Evolutionary conservation across 2,888 invertebrate species (phyloP).

Genomic region (Sphaeridia pumilis): DNA sequence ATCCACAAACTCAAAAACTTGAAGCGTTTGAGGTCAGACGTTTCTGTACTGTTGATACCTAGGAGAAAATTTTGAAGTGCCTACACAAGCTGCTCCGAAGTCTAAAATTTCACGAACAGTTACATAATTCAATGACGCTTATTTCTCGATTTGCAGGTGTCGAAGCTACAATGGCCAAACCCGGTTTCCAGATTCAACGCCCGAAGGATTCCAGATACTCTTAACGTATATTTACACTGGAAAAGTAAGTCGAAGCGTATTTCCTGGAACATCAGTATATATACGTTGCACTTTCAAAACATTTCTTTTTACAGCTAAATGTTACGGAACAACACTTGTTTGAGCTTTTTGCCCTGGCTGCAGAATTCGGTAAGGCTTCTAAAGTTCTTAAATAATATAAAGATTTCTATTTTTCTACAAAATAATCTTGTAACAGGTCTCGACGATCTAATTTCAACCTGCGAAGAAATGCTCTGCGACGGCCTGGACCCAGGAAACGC

Average conservation of each 20-base stretch:
- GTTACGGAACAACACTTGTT: constrained; percentile 23
- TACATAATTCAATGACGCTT: no score
- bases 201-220: constrained; percentile 76
- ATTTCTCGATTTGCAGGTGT: constrained; percentile 64
- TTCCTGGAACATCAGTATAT: not conserved
- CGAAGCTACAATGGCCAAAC: constrained; percentile 82
- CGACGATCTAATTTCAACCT: constrained; percentile 28
- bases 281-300: no score
- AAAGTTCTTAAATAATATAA: no score
- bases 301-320: constrained; percentile 15
- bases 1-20: no score
- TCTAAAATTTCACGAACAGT: no score
- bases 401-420: no score
- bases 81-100: no score
- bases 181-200: constrained; percentile 72
- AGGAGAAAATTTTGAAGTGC: no score
- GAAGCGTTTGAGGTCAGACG: no score
- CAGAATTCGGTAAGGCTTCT: constrained; percentile 30
- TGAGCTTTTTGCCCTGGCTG: constrained; percentile 25
- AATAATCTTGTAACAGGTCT: no score
- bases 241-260: constrained; percentile 51
- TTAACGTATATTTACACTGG: constrained; percentile 82
- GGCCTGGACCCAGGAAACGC: constrained; percentile 24
- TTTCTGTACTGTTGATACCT: no score
- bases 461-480: constrained; percentile 29